Conservation (phyloP, 2,797 vertebrate genomes). For the Bradypodion pumilum region DNA sequence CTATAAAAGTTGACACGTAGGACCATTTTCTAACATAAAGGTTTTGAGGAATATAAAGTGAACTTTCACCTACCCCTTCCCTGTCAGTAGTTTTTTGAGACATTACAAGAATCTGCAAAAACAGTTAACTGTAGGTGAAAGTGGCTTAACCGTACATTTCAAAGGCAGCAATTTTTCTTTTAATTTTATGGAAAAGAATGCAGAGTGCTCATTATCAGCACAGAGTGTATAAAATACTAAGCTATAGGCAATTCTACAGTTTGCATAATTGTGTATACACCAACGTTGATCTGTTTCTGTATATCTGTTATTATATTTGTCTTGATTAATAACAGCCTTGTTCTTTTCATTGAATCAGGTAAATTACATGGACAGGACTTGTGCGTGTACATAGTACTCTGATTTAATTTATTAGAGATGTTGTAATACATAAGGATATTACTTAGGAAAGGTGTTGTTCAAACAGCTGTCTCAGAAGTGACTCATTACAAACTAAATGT, state of each 20-base stretch:
- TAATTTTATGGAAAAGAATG: background rate
- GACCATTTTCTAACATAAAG: background rate
- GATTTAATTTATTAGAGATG: background rate
- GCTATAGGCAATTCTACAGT: constrained; percentile 7
- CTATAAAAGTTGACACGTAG: too few relatives aligned
- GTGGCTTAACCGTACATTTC: background rate
- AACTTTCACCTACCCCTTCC: background rate
- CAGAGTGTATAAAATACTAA: background rate
- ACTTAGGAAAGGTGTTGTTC: constrained; percentile 1
- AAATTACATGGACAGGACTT: background rate
- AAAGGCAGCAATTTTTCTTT: background rate
- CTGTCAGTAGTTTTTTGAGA: background rate
- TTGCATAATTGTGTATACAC: background rate
- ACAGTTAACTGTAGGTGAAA: background rate
- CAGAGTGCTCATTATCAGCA: background rate
- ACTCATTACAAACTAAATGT: background rate
- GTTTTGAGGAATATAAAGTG: background rate
- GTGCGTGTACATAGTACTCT: constrained; percentile 18
- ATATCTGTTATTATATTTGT: constrained; percentile 20
- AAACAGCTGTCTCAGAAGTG: background rate
- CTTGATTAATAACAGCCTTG: background rate
- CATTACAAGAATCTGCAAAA: background rate
- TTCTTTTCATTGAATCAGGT: background rate
- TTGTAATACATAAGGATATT: background rate
- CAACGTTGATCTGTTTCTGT: fast-evolving